Conservation (phyloP, 2,113 vertebrate species). For the Urocolius indicus region DNA sequence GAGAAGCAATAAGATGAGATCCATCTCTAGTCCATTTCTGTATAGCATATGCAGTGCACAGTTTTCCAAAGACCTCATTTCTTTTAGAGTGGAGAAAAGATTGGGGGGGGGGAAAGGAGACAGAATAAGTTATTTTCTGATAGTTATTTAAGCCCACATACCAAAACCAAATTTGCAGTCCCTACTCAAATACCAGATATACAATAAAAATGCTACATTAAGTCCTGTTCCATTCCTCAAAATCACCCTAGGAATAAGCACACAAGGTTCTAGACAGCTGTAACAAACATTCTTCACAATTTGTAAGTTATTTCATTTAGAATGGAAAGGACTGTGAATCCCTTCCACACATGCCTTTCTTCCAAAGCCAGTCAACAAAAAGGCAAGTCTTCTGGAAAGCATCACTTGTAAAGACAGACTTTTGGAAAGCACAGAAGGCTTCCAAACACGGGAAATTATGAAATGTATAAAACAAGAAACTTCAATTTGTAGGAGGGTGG, state of each 20-base stretch:
- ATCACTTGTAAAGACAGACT: background rate
- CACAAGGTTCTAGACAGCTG: background rate
- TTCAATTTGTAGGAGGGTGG: background rate
- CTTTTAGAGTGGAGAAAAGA: background rate
- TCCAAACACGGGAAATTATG: background rate
- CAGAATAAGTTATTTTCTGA: background rate
- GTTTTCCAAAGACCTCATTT: background rate
- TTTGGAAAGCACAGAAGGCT: background rate
- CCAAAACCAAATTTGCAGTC: background rate
- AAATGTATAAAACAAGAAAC: background rate
- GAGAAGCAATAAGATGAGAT: background rate
- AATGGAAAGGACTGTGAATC: background rate
- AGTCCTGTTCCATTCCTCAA: background rate
- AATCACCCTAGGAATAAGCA: background rate
- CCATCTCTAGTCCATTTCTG: background rate
- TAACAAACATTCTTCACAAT: background rate
- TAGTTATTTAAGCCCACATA: background rate
- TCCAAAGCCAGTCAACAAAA: background rate
- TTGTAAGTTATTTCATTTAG: background rate
- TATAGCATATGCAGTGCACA: accelerated
- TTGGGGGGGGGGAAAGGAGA: background rate
- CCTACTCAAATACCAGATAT: background rate
- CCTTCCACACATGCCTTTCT: background rate
- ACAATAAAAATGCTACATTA: background rate
- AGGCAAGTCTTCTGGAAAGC: background rate